Conservation (phyloP, 2,113 vertebrate species). For the Rynchops niger region DNA sequence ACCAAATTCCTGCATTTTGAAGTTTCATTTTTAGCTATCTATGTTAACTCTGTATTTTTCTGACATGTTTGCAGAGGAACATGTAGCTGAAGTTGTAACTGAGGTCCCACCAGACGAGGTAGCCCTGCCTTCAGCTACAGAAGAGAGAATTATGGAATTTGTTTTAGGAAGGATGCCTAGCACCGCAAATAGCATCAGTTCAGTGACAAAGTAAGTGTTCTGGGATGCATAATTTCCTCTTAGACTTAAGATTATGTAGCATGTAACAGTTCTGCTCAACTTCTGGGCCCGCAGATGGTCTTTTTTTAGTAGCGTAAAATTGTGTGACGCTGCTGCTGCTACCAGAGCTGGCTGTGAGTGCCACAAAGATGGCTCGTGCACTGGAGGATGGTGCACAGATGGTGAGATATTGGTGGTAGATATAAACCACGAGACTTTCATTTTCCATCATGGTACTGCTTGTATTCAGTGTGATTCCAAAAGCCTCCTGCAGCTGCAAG, state of each 20-base stretch:
- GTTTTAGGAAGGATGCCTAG: conserved; percentile 76
- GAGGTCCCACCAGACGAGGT: conserved; percentile 73
- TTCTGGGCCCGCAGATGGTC: not conserved
- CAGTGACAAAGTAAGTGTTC: conserved; percentile 76
- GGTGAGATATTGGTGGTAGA: not conserved
- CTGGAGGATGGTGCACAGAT: not conserved
- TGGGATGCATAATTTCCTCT: not conserved
- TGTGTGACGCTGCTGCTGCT: not conserved
- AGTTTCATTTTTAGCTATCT: not conserved
- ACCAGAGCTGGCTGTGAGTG: not conserved
- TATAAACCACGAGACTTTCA: not conserved
- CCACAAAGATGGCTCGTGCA: not conserved
- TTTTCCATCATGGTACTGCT: not conserved
- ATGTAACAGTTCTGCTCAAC: not conserved
- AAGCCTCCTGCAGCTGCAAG: not conserved
- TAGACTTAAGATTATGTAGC: not conserved
- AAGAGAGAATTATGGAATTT: conserved; percentile 78
- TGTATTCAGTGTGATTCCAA: not conserved
- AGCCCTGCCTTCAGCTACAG: conserved; percentile 55
- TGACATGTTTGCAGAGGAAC: conserved; percentile 47
- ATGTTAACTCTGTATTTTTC: not conserved
- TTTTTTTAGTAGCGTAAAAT: not conserved
- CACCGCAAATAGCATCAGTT: conserved; percentile 43
- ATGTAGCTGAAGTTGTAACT: conserved; percentile 65
- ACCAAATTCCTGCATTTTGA: not conserved